Evolutionary conservation across 1,140 invertebrate species (phyloP), one percentile per base, ranked within the genome.

Genomic region (Sarcophaga peregrina): DNA sequence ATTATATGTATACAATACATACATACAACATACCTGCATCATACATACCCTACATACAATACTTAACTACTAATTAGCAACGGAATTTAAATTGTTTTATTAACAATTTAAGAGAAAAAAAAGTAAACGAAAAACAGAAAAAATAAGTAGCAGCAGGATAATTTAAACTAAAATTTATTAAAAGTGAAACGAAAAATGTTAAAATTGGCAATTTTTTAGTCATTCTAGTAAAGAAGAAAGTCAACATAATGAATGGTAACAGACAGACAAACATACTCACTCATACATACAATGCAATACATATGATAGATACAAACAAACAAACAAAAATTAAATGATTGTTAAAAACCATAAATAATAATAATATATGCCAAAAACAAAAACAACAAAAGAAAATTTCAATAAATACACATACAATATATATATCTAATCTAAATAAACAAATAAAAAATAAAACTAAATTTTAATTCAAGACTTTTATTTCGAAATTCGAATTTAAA

Each of bases 381-480:
- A 68, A 68, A 68, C 13, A 25, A 68, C 20, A 68, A 68, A 5
- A 13, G 50, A 52, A 52, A 52, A 52, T 13, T 10, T 10, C 50
- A 52, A 52, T 10, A 52, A 52, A 68, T 17, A 37, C 25, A 37
- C 25, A 37, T 37, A 37, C 25, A 37, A 37, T 20, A 68, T 20
- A 68, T 68, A 68, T 68, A 68, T 68, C 20, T 68, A 68, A 68
- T 68, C 62, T 68, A 68, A 68, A 37, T 37, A 37, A 68, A 68
- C 20, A 68, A 68, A 68, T 68, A 20, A 37, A 37, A 37, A 37
- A 37, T 37, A 37, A 37, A 37, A 37, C 1, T 37, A 37, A 1
- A 37, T 37, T 37, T 37, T 37, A 37, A 37, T 2, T 37, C 4
- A 37, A 37, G 25, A 37, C 25, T 37, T 37, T 37, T 37, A 37